These are phyloP conservation scores for Clarias batrachus DNA, from an alignment of 2,113 vertebrate species.

Conservation along the genomic window DNA sequence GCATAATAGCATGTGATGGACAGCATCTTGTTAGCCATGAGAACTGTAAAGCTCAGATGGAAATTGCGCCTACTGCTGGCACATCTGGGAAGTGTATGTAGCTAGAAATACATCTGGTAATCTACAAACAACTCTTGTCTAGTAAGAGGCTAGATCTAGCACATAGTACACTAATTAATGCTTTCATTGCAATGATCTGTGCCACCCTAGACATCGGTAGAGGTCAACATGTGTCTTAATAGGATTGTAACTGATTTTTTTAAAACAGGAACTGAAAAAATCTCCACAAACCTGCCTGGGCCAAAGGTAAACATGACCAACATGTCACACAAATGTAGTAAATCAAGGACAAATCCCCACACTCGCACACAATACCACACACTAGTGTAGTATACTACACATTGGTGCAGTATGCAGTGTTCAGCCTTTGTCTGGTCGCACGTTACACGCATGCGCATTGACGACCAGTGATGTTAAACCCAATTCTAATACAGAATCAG, in stretches of 20 bases:
- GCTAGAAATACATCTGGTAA: background rate
- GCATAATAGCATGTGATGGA: too few species aligned
- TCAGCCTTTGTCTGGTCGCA: background rate
- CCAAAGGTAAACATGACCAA: background rate
- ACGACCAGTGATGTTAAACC: too few species aligned
- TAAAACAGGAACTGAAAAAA: background rate
- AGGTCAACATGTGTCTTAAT: background rate
- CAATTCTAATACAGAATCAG: background rate
- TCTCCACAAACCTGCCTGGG: background rate
- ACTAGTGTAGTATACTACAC: background rate
- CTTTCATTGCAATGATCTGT: background rate
- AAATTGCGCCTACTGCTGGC: background rate
- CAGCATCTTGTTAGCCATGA: background rate
- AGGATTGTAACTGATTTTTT: background rate
- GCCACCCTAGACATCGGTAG: background rate
- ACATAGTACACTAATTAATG: background rate
- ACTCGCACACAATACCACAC: background rate
- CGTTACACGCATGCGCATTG: slow-evolving; percentile 5
- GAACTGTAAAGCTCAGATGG: background rate
- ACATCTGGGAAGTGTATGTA: background rate
- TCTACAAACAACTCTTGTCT: background rate
- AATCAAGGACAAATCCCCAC: background rate
- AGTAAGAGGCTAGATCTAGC: background rate
- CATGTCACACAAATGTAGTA: background rate
- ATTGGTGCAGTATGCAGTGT: background rate